Base-by-base conservation (phyloP, 2,888 invertebrate genomes). In the Dryococelus australis region DNA sequence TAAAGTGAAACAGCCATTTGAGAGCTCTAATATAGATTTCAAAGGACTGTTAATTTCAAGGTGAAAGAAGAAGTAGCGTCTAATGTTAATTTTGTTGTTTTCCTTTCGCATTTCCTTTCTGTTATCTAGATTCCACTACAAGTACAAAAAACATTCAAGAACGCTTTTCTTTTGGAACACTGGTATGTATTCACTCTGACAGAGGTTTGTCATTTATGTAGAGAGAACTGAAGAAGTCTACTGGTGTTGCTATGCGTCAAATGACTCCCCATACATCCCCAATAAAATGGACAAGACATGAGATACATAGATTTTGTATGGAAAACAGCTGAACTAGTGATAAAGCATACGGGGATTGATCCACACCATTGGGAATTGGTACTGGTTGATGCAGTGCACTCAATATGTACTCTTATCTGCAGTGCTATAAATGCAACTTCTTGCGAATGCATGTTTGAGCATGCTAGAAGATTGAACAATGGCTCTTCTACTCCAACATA, bases 401-500 rank as follows among this genome's bases (percentile, higher is more conserved):
- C 80, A 16, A 86, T 86, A 80, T 10, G 43, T 20, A 26, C 81
- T n/a, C n/a, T n/a, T n/a, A n/a, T n/a, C n/a, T n/a, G n/a, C n/a
- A n/a, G n/a, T n/a, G n/a, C n/a, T n/a, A 87, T 43, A 43, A 87
- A 88, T 43, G 51, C 43, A 80, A 87, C 87, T 20, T 86, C 86
- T 5, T 87, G 86, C 84, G 88, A 89, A 78, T 53, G 86, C 28
- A 88, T 89, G 85, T 87, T 89, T 80, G 87, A 84, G 65, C 87
- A 86, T 81, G 27, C 86, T 16, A 65, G 88, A 85, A 87, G 87
- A 87, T 89, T 89, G 26, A 26, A 86, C 65, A 87, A 90, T 84
- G 88, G 89, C 28, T 28, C 85, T 35, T 86, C 89, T n/a, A 84
- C 88, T 43, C 88, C 90, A 51, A 87, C 89, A 24, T 89, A 88